Conservation (phyloP, 2,888 invertebrate genomes). For the Diachrysia chrysitis region DNA sequence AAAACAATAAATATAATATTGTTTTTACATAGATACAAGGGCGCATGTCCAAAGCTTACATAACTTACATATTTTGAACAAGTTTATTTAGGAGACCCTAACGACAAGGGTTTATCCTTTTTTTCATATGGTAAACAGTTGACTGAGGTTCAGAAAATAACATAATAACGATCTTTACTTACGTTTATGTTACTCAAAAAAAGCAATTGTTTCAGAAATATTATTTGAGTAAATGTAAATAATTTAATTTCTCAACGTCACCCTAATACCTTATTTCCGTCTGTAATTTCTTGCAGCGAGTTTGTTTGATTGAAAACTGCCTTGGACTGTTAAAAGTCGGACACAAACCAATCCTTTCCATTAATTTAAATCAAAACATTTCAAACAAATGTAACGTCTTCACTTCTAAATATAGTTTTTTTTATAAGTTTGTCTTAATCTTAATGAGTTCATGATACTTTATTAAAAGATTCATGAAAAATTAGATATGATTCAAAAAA, state of each 20-base stretch:
- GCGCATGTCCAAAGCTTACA: not conserved
- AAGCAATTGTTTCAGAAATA: not conserved
- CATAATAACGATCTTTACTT: not conserved
- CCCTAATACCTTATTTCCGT: not conserved
- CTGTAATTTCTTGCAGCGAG: slow-evolving; percentile 5
- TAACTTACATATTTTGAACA: slow-evolving; percentile 1
- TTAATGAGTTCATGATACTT: slow-evolving; percentile 13
- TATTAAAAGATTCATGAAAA: slow-evolving; percentile 20
- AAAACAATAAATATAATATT: not conserved
- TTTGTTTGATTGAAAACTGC: slow-evolving; percentile 26
- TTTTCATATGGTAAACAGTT: not conserved
- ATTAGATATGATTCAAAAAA: not conserved
- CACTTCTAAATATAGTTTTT: slow-evolving; percentile 10
- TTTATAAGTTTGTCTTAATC: slow-evolving; percentile 12
- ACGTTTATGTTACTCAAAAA: not conserved
- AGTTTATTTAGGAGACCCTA: slow-evolving; percentile 2
- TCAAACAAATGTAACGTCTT: slow-evolving; percentile 11
- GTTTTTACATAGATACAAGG: not conserved
- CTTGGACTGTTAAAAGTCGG: slow-evolving; percentile 26
- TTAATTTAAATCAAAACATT: slow-evolving; percentile 31
- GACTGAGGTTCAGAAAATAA: not conserved
- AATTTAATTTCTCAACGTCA: not conserved
- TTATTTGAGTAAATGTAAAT: not conserved
- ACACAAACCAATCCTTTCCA: slow-evolving; percentile 27
- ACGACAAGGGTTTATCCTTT: not conserved